These are phyloP conservation scores for Diloba caeruleocephala DNA, from an alignment of 2,888 invertebrate species.

Conservation along the genomic window DNA sequence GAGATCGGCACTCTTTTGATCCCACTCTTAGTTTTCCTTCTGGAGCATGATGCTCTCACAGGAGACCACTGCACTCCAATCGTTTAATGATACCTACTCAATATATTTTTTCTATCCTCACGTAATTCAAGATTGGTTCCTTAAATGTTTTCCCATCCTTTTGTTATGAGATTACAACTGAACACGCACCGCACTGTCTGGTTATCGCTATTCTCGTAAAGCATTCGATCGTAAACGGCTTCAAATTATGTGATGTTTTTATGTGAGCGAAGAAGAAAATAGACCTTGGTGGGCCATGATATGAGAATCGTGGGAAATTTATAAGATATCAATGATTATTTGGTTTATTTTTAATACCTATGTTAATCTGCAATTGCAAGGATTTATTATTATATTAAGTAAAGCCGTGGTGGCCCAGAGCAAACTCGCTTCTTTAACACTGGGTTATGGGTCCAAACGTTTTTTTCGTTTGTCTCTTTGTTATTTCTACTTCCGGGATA, in stretches of 20 bases:
- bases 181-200: constrained; percentile 20
- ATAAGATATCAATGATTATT: not conserved
- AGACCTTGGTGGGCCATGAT: not conserved
- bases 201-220: constrained; percentile 31
- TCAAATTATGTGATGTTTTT: constrained; percentile 30
- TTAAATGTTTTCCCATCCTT: constrained; percentile 23
- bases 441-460: too few relatives aligned
- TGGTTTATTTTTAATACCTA: too few relatives aligned
- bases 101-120: constrained; percentile 26
- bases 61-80: too few relatives aligned
- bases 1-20: too few relatives aligned
- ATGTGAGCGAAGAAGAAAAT: constrained; percentile 8
- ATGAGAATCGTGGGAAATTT: not conserved
- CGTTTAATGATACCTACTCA: too few relatives aligned
- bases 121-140: constrained; percentile 18
- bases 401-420: too few relatives aligned
- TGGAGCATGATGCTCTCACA: too few relatives aligned
- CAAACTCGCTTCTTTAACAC: too few relatives aligned
- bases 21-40: too few relatives aligned
- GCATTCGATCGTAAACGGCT: constrained; percentile 33
- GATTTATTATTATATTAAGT: not conserved
- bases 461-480: too few relatives aligned
- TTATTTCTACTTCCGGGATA: too few relatives aligned
- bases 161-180: constrained; percentile 30
- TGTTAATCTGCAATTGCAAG: not conserved